These are phyloP conservation scores for Chirona hameri DNA, from an alignment of 2,888 invertebrate species.

Conservation along the genomic window DNA sequence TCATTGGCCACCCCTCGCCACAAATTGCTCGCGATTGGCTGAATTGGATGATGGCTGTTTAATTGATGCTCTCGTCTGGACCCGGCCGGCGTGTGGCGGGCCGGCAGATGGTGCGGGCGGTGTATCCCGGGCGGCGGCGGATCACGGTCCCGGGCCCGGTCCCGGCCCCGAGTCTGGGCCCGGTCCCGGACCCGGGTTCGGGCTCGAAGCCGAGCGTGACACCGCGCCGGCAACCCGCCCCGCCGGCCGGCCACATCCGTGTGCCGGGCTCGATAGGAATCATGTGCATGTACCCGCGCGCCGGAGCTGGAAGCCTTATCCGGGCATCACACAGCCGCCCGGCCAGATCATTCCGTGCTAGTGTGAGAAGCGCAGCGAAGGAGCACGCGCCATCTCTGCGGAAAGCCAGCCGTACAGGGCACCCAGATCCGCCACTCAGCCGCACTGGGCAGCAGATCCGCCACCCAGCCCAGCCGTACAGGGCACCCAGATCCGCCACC, in stretches of 20 bases:
- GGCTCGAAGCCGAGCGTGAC: no score
- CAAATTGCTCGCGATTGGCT: neutral
- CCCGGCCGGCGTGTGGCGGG: neutral
- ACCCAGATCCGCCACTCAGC: no score
- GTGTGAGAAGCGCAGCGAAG: neutral
- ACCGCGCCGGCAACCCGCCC: neutral
- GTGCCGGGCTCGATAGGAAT: neutral
- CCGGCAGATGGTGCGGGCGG: neutral
- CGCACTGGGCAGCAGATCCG: no score
- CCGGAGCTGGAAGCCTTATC: neutral
- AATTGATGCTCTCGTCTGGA: slow-evolving; percentile 27
- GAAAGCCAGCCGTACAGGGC: no score
- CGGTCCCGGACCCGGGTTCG: no score
- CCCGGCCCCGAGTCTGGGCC: no score
- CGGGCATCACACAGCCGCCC: neutral
- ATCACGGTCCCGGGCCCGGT: neutral
- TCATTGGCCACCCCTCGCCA: slow-evolving; percentile 13
- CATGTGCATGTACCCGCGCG: slow-evolving; percentile 1
- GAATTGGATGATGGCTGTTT: slow-evolving; percentile 26
- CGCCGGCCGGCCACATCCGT: neutral
- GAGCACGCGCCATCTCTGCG: neutral
- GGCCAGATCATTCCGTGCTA: neutral
- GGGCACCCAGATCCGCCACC: no score
- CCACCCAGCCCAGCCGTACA: no score
- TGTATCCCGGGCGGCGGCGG: neutral